These are phyloP conservation scores for Lepeophtheirus nordmannii DNA, from an alignment of 2,888 invertebrate genomes.

Conservation along the genomic window DNA sequence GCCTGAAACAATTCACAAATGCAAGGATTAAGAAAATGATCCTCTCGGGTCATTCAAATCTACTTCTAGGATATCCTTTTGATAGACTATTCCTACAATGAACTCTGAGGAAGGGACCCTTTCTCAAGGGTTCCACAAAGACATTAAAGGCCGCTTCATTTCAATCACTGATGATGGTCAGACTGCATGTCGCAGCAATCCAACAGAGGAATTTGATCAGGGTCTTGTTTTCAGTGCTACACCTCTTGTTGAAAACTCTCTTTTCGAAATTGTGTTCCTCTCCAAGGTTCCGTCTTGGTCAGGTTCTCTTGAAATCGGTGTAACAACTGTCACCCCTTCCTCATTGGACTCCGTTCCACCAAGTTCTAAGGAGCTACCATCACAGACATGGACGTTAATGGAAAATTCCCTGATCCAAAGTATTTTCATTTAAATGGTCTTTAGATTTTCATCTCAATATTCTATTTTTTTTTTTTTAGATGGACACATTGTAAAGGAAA, in stretches of 20 bases:
- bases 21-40: no score
- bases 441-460: not conserved
- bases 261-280: slow-evolving; percentile 73
- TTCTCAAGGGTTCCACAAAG: not conserved
- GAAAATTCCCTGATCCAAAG: slow-evolving; percentile 47
- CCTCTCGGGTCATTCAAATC: no score
- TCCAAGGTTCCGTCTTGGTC: slow-evolving; percentile 63
- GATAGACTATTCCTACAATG: no score
- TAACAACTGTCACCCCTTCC: slow-evolving; percentile 52
- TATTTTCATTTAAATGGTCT: not conserved
- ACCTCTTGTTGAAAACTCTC: slow-evolving; percentile 58
- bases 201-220: slow-evolving; percentile 54
- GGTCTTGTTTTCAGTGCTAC: slow-evolving; percentile 69
- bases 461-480: slow-evolving; percentile 36
- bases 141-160: not conserved
- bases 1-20: no score
- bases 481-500: slow-evolving; percentile 61
- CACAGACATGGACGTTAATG: slow-evolving; percentile 31
- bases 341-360: slow-evolving; percentile 47
- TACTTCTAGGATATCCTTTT: no score
- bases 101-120: no score
- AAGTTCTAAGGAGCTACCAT: slow-evolving; percentile 28
- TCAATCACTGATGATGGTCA: not conserved
- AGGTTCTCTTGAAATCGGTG: slow-evolving; percentile 58
- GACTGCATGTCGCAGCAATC: slow-evolving; percentile 15